Conservation (phyloP, 2,797 vertebrate genomes). For the Betta splendens region DNA sequence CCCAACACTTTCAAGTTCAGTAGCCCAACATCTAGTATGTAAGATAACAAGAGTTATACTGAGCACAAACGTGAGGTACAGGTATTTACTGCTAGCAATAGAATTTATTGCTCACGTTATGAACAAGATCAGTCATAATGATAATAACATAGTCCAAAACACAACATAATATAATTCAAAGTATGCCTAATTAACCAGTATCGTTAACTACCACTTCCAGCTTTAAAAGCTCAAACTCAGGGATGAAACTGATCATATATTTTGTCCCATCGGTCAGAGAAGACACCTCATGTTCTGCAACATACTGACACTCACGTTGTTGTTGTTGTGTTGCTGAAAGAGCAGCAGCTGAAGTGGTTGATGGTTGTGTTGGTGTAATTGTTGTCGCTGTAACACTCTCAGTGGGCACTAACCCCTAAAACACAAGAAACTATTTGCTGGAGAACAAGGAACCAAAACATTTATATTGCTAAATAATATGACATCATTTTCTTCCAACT, state of each 20-base stretch:
- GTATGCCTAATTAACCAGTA: not conserved
- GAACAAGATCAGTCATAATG: not conserved
- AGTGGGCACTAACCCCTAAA: constrained; percentile 25
- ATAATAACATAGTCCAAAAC: not conserved
- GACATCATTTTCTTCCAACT: not conserved
- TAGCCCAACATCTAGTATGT: too few relatives aligned
- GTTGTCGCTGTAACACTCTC: accelerated
- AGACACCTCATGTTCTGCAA: too few relatives aligned
- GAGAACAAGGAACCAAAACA: not conserved
- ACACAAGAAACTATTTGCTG: constrained; percentile 2
- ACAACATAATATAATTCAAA: not conserved
- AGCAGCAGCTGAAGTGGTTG: not conserved
- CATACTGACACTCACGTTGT: constrained; percentile 20
- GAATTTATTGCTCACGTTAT: not conserved
- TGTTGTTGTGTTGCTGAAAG: not conserved
- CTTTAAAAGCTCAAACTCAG: constrained; percentile 14
- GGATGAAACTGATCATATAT: constrained; percentile 49
- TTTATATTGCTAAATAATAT: not conserved
- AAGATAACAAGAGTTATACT: not conserved
- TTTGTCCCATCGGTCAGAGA: too few relatives aligned
- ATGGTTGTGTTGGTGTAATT: accelerated
- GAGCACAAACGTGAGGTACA: not conserved
- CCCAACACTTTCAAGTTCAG: too few relatives aligned
- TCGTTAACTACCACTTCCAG: not conserved
- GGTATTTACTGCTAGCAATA: not conserved